These are phyloP conservation scores for Sturmia bella DNA, from an alignment of 2,888 invertebrate genomes.

Conservation along the genomic window DNA sequence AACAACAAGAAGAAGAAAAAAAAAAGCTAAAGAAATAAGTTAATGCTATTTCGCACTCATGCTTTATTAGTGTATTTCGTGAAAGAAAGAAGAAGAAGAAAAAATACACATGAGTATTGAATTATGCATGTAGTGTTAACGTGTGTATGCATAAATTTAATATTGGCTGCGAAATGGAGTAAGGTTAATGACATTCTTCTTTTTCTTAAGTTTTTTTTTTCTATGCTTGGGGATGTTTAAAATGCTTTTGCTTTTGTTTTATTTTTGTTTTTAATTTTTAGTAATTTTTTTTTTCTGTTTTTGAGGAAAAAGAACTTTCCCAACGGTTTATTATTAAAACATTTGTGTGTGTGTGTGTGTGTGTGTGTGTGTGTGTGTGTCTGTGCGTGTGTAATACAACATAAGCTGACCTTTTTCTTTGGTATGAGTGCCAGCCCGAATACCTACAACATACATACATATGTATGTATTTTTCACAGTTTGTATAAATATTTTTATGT, in stretches of 20 bases:
- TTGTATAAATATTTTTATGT: constrained; percentile 7
- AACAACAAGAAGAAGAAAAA: constrained; percentile 14
- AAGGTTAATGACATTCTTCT: constrained; percentile 62
- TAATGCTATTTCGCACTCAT: constrained; percentile 56
- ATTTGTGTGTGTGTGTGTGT: constrained; percentile 30
- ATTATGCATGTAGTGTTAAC: constrained; percentile 45
- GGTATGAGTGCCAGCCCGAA: background rate
- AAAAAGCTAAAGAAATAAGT: constrained; percentile 34
- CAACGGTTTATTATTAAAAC: constrained; percentile 57
- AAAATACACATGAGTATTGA: constrained; percentile 49
- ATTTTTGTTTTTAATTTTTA: constrained; percentile 36
- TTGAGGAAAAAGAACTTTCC: constrained; percentile 51
- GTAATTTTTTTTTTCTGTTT: constrained; percentile 9
- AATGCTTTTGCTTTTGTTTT: constrained; percentile 48
- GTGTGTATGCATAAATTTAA: constrained; percentile 38
- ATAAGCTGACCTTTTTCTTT: constrained; percentile 48
- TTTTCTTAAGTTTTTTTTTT: constrained; percentile 32
- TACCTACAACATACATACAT: no score
- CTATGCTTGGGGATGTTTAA: constrained; percentile 2
- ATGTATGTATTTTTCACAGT: background rate
- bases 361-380: background rate
- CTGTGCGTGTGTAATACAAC: constrained; percentile 41
- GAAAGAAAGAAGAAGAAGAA: constrained; percentile 1
- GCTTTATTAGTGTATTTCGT: constrained; percentile 54
- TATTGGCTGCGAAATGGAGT: constrained; percentile 58